Evolutionary conservation across 2,797 vertebrate genomes (phyloP).

Genomic region (Setipinna tenuifilis): DNA sequence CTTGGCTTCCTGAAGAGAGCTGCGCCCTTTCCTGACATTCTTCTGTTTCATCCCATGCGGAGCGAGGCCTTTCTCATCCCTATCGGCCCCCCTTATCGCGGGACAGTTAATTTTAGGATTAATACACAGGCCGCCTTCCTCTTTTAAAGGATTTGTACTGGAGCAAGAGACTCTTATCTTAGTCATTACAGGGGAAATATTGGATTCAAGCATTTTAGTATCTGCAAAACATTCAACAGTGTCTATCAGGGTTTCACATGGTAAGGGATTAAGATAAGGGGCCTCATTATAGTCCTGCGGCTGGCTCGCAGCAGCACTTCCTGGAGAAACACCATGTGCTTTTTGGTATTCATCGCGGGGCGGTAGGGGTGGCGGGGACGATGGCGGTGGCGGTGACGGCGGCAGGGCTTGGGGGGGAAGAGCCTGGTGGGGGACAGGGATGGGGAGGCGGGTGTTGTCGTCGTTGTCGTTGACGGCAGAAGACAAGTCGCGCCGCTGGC

Average conservation of each 20-base stretch:
- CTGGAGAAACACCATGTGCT: slow-evolving; percentile 67
- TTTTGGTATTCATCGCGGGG: slow-evolving; percentile 61
- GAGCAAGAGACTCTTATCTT: slow-evolving; percentile 83
- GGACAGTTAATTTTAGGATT: slow-evolving; percentile 83
- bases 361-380: slow-evolving; percentile 45
- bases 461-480: not conserved
- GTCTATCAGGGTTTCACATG: slow-evolving; percentile 78
- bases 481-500: slow-evolving; percentile 19
- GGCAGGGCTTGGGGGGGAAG: not conserved
- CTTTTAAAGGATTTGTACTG: slow-evolving; percentile 84
- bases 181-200: slow-evolving; percentile 83
- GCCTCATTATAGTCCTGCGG: slow-evolving; percentile 72
- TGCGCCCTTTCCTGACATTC: slow-evolving; percentile 81
- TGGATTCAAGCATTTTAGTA: slow-evolving; percentile 81
- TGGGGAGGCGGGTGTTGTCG: not conserved
- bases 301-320: slow-evolving; percentile 66
- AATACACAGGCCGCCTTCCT: slow-evolving; percentile 73
- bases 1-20: slow-evolving; percentile 69
- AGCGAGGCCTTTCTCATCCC: slow-evolving; percentile 62
- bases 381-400: not conserved
- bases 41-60: slow-evolving; percentile 71
- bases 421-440: too few species aligned
- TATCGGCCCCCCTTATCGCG: slow-evolving; percentile 78
- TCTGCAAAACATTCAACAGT: slow-evolving; percentile 76
- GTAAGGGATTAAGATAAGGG: slow-evolving; percentile 83